Conservation (phyloP, 2,888 invertebrate species). For the Drosophila meridionalis region DNA sequence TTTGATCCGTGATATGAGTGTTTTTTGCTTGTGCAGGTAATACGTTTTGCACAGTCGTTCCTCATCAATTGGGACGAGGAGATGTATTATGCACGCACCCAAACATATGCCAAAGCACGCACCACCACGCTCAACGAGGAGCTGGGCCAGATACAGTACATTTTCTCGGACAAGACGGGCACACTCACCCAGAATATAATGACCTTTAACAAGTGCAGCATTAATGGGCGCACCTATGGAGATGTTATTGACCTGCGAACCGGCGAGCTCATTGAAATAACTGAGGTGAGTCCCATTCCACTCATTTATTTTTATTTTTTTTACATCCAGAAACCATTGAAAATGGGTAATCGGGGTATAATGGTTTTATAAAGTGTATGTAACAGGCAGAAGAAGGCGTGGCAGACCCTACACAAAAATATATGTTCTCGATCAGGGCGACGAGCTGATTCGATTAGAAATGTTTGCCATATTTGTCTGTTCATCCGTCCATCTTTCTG, state of each 20-base stretch:
- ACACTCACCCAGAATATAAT: constrained; percentile 99
- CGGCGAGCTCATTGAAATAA: constrained; percentile 94
- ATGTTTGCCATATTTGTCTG: too few relatives aligned
- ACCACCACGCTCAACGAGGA: constrained; percentile 99
- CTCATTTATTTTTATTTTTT: neutral
- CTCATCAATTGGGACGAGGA: constrained; percentile 99
- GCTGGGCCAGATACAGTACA: constrained; percentile 99
- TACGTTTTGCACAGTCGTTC: constrained; percentile 98
- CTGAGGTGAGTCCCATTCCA: constrained; percentile 88
- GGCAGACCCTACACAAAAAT: too few relatives aligned
- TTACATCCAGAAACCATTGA: too few relatives aligned
- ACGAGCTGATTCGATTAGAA: too few relatives aligned
- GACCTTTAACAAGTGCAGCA: constrained; percentile 99
- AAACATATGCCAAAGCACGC: constrained; percentile 96
- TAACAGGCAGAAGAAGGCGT: too few relatives aligned
- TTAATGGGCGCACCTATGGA: constrained; percentile 96
- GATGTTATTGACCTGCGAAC: constrained; percentile 94
- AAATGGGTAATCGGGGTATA: too few relatives aligned
- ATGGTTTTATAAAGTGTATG: too few relatives aligned
- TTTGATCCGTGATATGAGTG: neutral
- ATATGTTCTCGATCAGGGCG: too few relatives aligned
- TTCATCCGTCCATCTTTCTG: too few relatives aligned
- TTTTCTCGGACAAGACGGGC: constrained; percentile 99
- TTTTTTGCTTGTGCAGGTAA: constrained; percentile 87
- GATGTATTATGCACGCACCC: constrained; percentile 97